Evolutionary conservation across 2,888 invertebrate genomes (phyloP).

Genomic region (Campoplex capitator): DNA sequence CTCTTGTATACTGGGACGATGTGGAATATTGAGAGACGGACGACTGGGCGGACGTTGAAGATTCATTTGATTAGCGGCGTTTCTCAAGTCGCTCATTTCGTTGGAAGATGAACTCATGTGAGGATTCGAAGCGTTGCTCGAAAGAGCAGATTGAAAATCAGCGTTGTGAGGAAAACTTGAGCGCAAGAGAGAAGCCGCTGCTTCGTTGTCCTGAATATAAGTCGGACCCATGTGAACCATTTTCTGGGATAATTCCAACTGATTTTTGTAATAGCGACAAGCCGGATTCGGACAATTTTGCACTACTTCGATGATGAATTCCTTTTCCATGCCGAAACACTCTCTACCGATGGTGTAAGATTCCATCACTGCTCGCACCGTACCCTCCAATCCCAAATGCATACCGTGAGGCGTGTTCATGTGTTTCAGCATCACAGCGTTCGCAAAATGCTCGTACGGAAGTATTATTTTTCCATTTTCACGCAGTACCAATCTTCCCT

Average conservation of each 20-base stretch:
- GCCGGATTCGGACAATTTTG: slow-evolving; percentile 95
- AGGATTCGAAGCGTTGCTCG: slow-evolving; percentile 77
- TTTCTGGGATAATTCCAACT: slow-evolving; percentile 87
- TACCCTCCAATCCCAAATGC: slow-evolving; percentile 93
- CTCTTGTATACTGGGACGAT: slow-evolving; percentile 82
- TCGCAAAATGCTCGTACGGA: slow-evolving; percentile 95
- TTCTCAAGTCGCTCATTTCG: slow-evolving; percentile 79
- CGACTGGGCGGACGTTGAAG: slow-evolving; percentile 82
- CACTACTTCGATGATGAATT: slow-evolving; percentile 94
- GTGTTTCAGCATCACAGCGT: slow-evolving; percentile 95
- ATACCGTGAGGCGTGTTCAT: slow-evolving; percentile 91
- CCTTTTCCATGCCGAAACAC: slow-evolving; percentile 95
- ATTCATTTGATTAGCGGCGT: slow-evolving; percentile 80
- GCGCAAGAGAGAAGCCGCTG: slow-evolving; percentile 79
- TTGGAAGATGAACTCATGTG: slow-evolving; percentile 79
- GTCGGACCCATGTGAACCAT: slow-evolving; percentile 82
- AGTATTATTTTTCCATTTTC: slow-evolving; percentile 96
- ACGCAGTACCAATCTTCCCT: slow-evolving; percentile 92
- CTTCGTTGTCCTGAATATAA: slow-evolving; percentile 82
- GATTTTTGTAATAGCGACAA: slow-evolving; percentile 94
- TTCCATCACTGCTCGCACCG: slow-evolving; percentile 93
- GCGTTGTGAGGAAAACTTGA: slow-evolving; percentile 80
- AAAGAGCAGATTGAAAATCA: slow-evolving; percentile 81
- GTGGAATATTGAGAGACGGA: slow-evolving; percentile 83
- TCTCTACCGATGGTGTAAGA: slow-evolving; percentile 94